Base-by-base conservation (phyloP, 2,797 vertebrate genomes). In the Hydrocynus forskahlii region DNA sequence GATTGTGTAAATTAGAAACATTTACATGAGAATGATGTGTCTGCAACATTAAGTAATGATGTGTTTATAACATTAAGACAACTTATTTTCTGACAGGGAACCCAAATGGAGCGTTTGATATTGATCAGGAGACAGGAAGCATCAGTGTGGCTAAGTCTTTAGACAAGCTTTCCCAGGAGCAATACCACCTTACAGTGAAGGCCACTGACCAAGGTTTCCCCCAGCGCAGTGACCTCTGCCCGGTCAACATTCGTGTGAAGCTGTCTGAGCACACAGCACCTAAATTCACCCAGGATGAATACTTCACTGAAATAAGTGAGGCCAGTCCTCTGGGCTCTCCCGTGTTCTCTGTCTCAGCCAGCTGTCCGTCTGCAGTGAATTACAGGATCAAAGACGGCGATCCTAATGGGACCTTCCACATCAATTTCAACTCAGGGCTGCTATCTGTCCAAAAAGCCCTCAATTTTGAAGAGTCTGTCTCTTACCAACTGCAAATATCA, bases 301-400 rank as follows among this genome's bases (percentile, higher is more conserved):
- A 97, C 88, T 91, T 97, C 7, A 88, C 94, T 10, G 98, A 99
- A 88, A 94, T 99, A 87, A 97, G 95, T n/a, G 98, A 99, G 87
- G 89, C 88, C 0, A 92, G 94, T 66, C 25, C 86, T 9, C 1
- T 91, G 0, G 96, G 96, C 13, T 93, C 95, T 17, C 94, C 96
- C 0, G 91, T 98, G 77, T 85, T 97, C 66, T 93, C 94, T 1
- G 87, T 98, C 76, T 92, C 91, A 0, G 95, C 97, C 70, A 90
- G 87, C 10, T 97, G 96, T 74, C 92, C 94, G 1, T 94, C 96
- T 3, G 92, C 95, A 0, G 93, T 99, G 71, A 94, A 94, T 85
- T 99, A 97, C 64, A 94, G 94, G 86, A 95, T 99, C 80, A 96
- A 94, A 89, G 94, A 94, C 9, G 97, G 97, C 35, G 93, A 99